Evolutionary conservation across 2,113 vertebrate species (phyloP).

Genomic region (Grallaria varia): DNA sequence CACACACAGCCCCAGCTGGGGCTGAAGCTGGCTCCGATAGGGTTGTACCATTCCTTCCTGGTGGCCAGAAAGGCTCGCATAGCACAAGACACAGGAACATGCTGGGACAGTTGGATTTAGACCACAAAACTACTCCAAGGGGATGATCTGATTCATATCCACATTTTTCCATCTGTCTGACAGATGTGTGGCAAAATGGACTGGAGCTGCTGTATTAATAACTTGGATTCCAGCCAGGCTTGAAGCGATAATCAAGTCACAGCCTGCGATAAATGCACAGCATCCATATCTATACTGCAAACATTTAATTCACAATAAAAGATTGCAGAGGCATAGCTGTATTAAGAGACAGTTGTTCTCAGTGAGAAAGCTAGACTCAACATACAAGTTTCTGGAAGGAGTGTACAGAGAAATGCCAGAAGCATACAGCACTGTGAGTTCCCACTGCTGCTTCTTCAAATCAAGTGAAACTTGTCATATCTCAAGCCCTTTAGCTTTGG

Average conservation of each 20-base stretch:
- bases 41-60: neutral
- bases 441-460: neutral
- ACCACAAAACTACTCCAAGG: neutral
- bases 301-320: neutral
- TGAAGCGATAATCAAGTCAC: neutral
- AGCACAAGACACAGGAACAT: neutral
- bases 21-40: accelerated
- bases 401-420: neutral
- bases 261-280: neutral
- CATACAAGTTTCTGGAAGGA: neutral
- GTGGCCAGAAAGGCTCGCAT: neutral
- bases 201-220: neutral
- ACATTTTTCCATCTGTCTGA: neutral
- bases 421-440: neutral
- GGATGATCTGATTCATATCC: neutral
- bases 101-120: neutral
- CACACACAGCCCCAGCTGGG: neutral
- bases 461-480: neutral
- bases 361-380: neutral
- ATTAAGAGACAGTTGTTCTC: neutral
- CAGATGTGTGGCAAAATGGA: neutral
- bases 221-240: neutral
- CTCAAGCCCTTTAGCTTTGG: neutral
- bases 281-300: neutral
- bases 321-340: neutral